Percentiles rank a stretch among this genome's conserved stretches.
Conservation (phyloP, 2,113 vertebrate genomes). For the Struthio camelus region DNA sequence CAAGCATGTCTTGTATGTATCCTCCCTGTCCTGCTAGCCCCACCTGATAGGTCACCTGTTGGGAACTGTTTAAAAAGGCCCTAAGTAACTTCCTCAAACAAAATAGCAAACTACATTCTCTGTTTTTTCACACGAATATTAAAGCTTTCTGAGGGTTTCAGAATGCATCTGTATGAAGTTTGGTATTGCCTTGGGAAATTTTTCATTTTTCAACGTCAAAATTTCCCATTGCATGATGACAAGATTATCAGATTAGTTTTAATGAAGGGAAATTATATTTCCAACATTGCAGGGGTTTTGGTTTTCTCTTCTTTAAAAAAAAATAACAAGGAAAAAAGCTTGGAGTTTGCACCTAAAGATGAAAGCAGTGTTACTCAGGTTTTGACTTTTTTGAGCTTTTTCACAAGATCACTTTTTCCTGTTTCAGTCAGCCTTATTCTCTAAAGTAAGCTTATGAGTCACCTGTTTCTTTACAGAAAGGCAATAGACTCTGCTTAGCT, state of each 20-base stretch:
- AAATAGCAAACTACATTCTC: background rate
- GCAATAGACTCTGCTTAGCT: background rate
- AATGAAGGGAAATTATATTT: background rate
- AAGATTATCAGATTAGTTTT: background rate
- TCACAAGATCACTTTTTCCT: background rate
- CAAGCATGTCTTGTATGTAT: background rate
- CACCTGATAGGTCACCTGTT: background rate
- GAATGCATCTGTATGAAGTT: background rate
- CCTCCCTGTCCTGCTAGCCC: background rate
- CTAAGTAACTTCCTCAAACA: background rate
- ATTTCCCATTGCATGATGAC: background rate
- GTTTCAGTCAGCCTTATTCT: constrained; percentile 22
- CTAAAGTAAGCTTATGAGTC: constrained; percentile 27
- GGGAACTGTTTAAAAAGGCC: background rate
- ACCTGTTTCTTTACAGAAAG: background rate
- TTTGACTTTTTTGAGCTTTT: constrained; percentile 25
- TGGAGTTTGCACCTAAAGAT: background rate
- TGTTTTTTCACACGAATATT: background rate
- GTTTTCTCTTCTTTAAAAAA: background rate
- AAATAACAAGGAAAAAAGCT: background rate
- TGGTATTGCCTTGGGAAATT: background rate
- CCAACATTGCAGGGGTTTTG: background rate
- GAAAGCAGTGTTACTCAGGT: constrained; percentile 29
- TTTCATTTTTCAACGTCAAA: background rate
- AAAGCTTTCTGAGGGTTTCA: background rate